Evolutionary conservation across 2,113 vertebrate species (phyloP), one percentile per base, ranked within the genome.

Genomic region (Salvelinus sp.): DNA sequence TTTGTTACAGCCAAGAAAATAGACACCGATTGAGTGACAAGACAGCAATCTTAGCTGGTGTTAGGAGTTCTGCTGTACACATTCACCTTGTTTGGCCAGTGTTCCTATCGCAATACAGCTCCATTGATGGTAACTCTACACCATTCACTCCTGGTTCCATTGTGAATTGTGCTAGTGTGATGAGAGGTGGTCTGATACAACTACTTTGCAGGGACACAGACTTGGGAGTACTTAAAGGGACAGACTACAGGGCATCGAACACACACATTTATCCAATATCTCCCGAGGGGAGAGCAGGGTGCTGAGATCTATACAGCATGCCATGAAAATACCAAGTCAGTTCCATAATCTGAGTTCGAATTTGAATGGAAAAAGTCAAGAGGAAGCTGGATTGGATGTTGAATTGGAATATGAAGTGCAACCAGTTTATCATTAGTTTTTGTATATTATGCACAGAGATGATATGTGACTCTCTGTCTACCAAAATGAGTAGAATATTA

Each of bases 91-190:
- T 83, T 76, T 69, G 79, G 75, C 74, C 25, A 63, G 64, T 22
- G 73, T 74, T 77, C 64, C 44, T 22, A 0, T 1, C 76, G 80
- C 88, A 70, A 73, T 75, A 78, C 76, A 84, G 83, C 79, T 78
- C 72, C 80, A 79, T 88, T 78, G 86, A 87, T 30, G 69, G 88
- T 86, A 92, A 94, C 76, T 13, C 0, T 73, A 92, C 88, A 91
- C 92, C 83, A 7, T 67, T 83, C 81, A 2, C 33, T 47, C 75
- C n/a, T 58, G 10, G 16, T 71, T 48, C 27, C 76, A 90, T 90
- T 92, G 89, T 90, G 68, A 68, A 50, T 79, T 58, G 80, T 86
- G 85, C 80, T 80, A 79, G 82, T 74, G 85, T 82, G 78, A 83
- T 70, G 72, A 44, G 28, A 22, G 30, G 80, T 5, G 82, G 62